These are phyloP conservation scores for Epicampocera succincta DNA, from an alignment of 2,888 invertebrate genomes.

Conservation along the genomic window DNA sequence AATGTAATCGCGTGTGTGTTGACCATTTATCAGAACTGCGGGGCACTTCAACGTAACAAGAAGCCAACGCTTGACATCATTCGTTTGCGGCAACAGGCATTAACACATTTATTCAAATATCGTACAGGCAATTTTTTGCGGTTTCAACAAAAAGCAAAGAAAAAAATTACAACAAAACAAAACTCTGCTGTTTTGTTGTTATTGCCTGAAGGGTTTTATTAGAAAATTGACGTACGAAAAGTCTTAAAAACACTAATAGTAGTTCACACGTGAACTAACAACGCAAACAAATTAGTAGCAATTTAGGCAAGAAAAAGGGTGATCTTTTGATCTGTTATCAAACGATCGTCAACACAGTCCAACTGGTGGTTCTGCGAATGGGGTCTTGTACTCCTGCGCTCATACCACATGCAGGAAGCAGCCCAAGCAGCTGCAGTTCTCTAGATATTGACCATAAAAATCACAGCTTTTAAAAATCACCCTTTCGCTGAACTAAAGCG, in stretches of 20 bases:
- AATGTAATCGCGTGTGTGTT: too few relatives aligned
- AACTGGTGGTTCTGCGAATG: too few relatives aligned
- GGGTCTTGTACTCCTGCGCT: too few relatives aligned
- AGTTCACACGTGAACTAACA: slow-evolving; percentile 5
- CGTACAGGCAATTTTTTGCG: slow-evolving; percentile 13
- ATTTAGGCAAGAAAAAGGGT: too few relatives aligned
- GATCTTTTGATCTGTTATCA: too few relatives aligned
- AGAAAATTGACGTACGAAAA: background rate
- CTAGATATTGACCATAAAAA: background rate
- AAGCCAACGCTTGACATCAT: slow-evolving; percentile 32
- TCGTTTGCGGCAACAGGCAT: slow-evolving; percentile 41
- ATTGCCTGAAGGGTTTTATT: slow-evolving; percentile 22
- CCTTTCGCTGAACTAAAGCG: background rate
- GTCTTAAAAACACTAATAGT: background rate
- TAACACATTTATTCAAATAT: slow-evolving; percentile 13
- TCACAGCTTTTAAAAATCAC: background rate
- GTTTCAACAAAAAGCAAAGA: background rate
- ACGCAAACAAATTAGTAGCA: too few relatives aligned
- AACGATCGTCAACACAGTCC: too few relatives aligned
- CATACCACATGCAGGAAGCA: too few relatives aligned
- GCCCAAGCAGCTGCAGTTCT: too few relatives aligned
- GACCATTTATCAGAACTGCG: background rate
- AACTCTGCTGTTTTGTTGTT: background rate
- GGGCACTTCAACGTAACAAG: slow-evolving; percentile 15
- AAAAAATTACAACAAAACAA: background rate